phyloP scores from a whole-genome alignment of 2,888 invertebrate genomes.

The Zygaena filipendulae region DNA sequence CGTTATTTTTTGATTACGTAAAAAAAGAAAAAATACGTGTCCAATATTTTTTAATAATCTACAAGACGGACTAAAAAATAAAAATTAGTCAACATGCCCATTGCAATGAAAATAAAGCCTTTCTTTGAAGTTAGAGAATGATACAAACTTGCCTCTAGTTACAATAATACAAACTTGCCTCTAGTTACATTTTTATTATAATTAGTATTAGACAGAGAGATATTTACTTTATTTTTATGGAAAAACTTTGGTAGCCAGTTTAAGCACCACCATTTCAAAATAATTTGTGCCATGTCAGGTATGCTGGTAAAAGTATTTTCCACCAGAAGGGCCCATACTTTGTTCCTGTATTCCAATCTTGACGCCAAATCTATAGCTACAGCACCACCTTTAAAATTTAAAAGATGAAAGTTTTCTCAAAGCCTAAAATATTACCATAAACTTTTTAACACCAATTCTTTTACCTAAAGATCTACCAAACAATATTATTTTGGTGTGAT shows the following conservation, averaged over 20 bases:
- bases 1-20: too few relatives aligned
- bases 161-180: too few relatives aligned
- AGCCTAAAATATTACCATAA: too few relatives aligned
- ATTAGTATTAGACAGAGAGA: too few relatives aligned
- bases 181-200: too few relatives aligned
- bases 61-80: too few relatives aligned
- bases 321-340: conserved; percentile 87
- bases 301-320: conserved; percentile 97
- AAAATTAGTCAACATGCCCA: too few relatives aligned
- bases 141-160: too few relatives aligned
- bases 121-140: too few relatives aligned
- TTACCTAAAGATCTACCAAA: conserved; percentile 90
- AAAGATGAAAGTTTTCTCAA: conserved; percentile 1
- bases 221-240: conserved; percentile 92
- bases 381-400: conserved; percentile 72
- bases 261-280: conserved; percentile 79
- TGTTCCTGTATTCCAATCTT: conserved; percentile 77
- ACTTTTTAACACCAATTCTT: conserved; percentile 6
- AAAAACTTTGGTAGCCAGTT: conserved; percentile 83
- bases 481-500: conserved; percentile 84
- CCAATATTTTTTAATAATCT: too few relatives aligned
- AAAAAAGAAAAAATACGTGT: too few relatives aligned
- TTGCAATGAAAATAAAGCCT: too few relatives aligned
- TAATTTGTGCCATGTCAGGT: conserved; percentile 89
- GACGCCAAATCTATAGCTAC: conserved; percentile 90